Base-by-base conservation (phyloP, 2,797 vertebrate species). In the Columba guinea region DNA sequence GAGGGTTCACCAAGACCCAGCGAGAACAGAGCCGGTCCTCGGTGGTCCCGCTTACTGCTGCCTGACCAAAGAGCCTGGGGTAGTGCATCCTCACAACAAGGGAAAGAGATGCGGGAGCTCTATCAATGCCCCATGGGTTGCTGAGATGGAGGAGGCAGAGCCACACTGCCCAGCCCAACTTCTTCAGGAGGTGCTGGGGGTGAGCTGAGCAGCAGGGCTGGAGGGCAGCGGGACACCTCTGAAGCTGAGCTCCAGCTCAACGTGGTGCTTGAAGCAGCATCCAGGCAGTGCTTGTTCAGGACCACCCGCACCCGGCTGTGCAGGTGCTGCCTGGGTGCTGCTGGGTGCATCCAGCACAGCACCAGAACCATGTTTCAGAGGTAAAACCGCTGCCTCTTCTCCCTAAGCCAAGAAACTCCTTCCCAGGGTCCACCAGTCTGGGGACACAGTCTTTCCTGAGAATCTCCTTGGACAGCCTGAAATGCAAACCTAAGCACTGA, bases 221-320 rank as follows among this genome's bases (percentile, higher is more conserved):
- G 24, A 67, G 15, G 44, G 51, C 53, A 34, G 30, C 34, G 22
- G 63, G 70, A 26, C 46, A n/a, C 10, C 34, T 65, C 81, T 59
- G 44, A 64, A 64, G 41, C 44, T 46, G 44, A 46, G 44, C 44
- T 46, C 44, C 53, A 34, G 30, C 28, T 84, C 49, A 37, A 0
- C 0, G 0, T 3, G 4, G 22, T 49, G 44, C 35, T 49, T 8
- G 3, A 78, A 87, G 30, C n/a, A 71, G 53, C 1, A 2, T 12
- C 53, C 73, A 39, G 63, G 3, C 28, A 26, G n/a, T 2, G 52
- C 41, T 74, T 0, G 0, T 34, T 30, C 7, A 15, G 34, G 23
- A 23, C 30, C 49, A 28, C 70, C 64, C 37, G 35, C n/a, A 35
- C 27, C 30, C 5, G 8, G 14, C 6, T 44, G 48, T 0, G 1